Conservation (phyloP, 2,797 vertebrate genomes). For the Orestias chungarensis region DNA sequence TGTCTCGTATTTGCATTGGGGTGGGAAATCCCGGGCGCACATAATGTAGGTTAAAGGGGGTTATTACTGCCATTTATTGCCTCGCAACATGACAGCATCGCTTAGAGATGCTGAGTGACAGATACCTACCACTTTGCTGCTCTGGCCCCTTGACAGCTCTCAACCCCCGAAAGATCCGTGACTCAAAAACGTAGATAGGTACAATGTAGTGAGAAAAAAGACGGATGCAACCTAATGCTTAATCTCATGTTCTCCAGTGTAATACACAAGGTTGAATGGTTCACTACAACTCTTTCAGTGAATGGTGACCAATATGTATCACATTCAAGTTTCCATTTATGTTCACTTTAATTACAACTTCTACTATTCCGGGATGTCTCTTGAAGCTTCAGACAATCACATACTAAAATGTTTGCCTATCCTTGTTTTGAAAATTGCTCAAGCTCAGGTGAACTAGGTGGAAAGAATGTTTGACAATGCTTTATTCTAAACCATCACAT, state of each 20-base stretch:
- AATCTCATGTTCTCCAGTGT: not conserved
- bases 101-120: constrained; percentile 17
- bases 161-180: constrained; percentile 16
- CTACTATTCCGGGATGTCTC: not conserved
- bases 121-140: constrained; percentile 6
- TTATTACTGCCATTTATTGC: constrained; percentile 17
- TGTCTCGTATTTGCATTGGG: constrained; percentile 16
- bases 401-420: not conserved
- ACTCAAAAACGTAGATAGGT: constrained; percentile 13
- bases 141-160: not conserved
- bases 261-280: not conserved
- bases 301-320: not conserved
- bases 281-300: not conserved
- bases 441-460: not conserved
- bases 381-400: not conserved
- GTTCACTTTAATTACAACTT: not conserved
- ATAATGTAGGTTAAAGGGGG: constrained; percentile 11
- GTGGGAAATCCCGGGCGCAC: constrained; percentile 7
- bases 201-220: not conserved
- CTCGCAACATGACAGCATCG: constrained; percentile 25
- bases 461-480: not conserved
- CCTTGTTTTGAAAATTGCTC: not conserved
- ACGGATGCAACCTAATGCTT: not conserved
- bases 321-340: not conserved
- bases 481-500: not conserved